phyloP scores from a whole-genome alignment of 2,797 vertebrate genomes.

The Mastacembelus armatus region DNA sequence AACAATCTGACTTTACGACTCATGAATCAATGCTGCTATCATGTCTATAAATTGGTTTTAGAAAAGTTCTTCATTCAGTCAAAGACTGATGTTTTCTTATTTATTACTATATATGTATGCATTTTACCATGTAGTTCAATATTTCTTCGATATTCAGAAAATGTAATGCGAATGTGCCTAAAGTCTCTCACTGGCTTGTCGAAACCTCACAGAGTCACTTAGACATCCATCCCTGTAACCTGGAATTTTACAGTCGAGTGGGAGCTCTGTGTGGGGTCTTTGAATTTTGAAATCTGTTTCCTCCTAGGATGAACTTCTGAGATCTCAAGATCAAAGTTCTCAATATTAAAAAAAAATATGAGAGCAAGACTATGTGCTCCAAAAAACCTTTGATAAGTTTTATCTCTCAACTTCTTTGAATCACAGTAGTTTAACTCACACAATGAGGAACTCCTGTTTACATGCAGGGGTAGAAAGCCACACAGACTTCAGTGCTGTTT shows the following conservation, averaged over 20 bases:
- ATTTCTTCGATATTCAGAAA: neutral
- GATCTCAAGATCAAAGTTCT: constrained; percentile 68
- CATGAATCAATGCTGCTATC: too few relatives aligned
- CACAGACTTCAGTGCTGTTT: constrained; percentile 41
- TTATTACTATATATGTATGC: neutral
- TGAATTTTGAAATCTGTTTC: constrained; percentile 70
- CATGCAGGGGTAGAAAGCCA: constrained; percentile 39
- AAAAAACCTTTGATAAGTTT: constrained; percentile 64
- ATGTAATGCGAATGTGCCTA: neutral
- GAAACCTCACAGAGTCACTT: constrained; percentile 4
- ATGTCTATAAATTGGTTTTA: neutral
- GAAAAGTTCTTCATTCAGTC: neutral
- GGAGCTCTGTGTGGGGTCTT: constrained; percentile 59
- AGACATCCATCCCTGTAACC: constrained; percentile 20
- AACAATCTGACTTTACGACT: too few relatives aligned
- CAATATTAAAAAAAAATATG: constrained; percentile 70
- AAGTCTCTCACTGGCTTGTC: constrained; percentile 7
- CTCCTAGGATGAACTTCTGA: constrained; percentile 65
- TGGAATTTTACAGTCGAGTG: constrained; percentile 30
- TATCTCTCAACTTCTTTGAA: constrained; percentile 70
- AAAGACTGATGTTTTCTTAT: neutral
- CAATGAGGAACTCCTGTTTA: constrained; percentile 53
- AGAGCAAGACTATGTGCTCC: constrained; percentile 28
- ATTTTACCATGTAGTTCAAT: neutral
- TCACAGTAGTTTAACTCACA: constrained; percentile 39